A percentile compares a stretch with the other conserved stretches of the same genome.
Conservation (phyloP, 2,113 vertebrate species). For the Albula goreensis region DNA sequence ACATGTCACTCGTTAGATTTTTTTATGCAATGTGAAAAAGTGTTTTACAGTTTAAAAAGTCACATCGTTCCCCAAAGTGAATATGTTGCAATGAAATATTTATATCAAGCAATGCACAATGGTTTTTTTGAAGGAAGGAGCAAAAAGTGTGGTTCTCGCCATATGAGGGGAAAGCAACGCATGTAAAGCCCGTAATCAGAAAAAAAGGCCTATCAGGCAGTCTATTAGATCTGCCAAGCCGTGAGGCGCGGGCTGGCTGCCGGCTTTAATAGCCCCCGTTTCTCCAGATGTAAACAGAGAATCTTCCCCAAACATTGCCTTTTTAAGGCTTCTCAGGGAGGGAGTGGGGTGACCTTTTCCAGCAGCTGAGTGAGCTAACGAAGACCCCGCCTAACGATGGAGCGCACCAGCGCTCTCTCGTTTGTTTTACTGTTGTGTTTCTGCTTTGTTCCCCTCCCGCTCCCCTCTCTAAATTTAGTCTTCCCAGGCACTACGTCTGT, state of each 20-base stretch:
- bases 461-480: slow-evolving; percentile 49
- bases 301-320: slow-evolving; percentile 72
- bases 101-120: background rate
- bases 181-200: background rate
- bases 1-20: background rate
- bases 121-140: background rate
- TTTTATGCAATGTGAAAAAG: background rate
- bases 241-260: slow-evolving; percentile 44
- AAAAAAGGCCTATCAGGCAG: slow-evolving; percentile 1
- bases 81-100: background rate
- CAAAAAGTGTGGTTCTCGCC: slow-evolving; percentile 1
- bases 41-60: background rate
- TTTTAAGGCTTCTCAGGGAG: slow-evolving; percentile 63
- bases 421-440: slow-evolving; percentile 33
- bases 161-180: slow-evolving; percentile 22
- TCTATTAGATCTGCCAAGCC: slow-evolving; percentile 35
- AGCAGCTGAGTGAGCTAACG: slow-evolving; percentile 27
- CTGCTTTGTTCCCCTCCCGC: slow-evolving; percentile 22
- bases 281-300: slow-evolving; percentile 64
- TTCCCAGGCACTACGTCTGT: slow-evolving; percentile 30
- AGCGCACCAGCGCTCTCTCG: slow-evolving; percentile 10
- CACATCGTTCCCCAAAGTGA: background rate
- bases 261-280: slow-evolving; percentile 49
- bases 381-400: slow-evolving; percentile 20
- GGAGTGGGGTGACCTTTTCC: slow-evolving; percentile 26